These are phyloP conservation scores for Aleiodes leptofemur DNA, from an alignment of 2,888 invertebrate species.

Conservation along the genomic window DNA sequence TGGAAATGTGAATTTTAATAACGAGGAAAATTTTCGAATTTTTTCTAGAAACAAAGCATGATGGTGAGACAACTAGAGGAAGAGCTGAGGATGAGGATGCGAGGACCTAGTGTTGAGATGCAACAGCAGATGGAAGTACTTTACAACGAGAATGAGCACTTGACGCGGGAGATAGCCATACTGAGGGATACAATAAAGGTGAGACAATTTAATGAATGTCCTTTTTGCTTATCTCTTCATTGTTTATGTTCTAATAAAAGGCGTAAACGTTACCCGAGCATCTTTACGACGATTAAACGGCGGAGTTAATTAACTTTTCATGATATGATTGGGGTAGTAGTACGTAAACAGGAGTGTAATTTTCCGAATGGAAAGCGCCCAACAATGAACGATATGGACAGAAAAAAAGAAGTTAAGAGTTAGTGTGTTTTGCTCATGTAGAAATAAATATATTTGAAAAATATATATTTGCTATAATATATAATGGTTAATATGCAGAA, in stretches of 20 bases:
- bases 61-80: conserved; percentile 95
- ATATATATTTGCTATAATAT: too few relatives aligned
- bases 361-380: too few relatives aligned
- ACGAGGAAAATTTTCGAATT: background rate
- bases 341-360: too few relatives aligned
- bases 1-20: too few relatives aligned
- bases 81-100: conserved; percentile 90
- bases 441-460: too few relatives aligned
- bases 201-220: conserved; percentile 40
- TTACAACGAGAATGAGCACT: conserved; percentile 95
- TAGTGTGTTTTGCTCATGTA: too few relatives aligned
- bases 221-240: background rate
- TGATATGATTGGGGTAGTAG: too few relatives aligned
- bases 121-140: conserved; percentile 95
- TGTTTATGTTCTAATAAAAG: background rate
- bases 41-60: conserved; percentile 94
- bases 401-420: too few relatives aligned
- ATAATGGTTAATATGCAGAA: too few relatives aligned
- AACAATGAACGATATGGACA: too few relatives aligned
- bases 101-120: conserved; percentile 92
- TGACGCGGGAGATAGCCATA: conserved; percentile 94
- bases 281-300: conserved; percentile 1
- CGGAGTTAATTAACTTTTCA: too few relatives aligned
- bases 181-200: conserved; percentile 96
- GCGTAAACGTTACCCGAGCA: background rate